phyloP scores from a whole-genome alignment of 2,113 vertebrate genomes.

The Cettia cetti region DNA sequence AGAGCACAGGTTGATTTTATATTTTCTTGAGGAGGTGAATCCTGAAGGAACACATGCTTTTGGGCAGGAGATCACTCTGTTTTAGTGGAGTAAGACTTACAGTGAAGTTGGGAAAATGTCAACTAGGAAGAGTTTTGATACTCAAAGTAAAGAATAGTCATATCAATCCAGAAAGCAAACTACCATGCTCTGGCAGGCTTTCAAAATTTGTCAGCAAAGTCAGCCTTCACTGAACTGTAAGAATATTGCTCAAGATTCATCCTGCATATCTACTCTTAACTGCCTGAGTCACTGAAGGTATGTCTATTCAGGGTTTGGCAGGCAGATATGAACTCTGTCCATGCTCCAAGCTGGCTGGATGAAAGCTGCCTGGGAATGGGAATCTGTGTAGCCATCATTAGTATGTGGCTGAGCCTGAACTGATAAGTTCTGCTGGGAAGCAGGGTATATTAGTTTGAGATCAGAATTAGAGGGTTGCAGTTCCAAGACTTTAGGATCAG shows the following conservation, averaged over 20 bases:
- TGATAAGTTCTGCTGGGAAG: conserved; percentile 1
- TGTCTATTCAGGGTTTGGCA: conserved; percentile 31
- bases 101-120: not conserved
- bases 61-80: not conserved
- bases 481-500: not conserved
- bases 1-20: not conserved
- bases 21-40: not conserved
- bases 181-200: not conserved
- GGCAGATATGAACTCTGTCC: not conserved
- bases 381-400: conserved; percentile 1
- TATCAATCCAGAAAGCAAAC: not conserved
- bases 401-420: not conserved
- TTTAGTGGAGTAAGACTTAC: not conserved
- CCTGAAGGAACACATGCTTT: not conserved
- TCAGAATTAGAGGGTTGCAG: not conserved
- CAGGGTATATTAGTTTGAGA: not conserved
- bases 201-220: not conserved
- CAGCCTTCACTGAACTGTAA: not conserved
- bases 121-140: not conserved
- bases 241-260: not conserved
- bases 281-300: conserved; percentile 45
- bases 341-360: not conserved
- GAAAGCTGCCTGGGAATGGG: not conserved
- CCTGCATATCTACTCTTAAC: not conserved
- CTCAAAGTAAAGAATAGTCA: not conserved